Evolutionary conservation across 2,888 invertebrate species (phyloP).

Genomic region (Nebria brevicollis): DNA sequence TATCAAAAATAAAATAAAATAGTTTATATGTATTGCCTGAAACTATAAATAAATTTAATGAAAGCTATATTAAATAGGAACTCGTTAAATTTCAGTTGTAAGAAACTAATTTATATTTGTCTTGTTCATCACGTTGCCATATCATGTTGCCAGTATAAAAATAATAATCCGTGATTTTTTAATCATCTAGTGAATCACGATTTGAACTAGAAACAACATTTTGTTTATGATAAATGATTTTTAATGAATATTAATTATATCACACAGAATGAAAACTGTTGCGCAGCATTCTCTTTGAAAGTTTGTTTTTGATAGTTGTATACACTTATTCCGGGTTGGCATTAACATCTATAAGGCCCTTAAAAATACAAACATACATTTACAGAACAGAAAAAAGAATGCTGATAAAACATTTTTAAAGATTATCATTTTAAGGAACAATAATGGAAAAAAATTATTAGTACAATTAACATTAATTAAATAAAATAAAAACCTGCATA

Average conservation of each 20-base stretch:
- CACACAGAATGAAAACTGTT: neutral
- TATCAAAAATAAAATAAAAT: no score
- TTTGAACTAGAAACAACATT: neutral
- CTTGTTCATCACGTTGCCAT: constrained; percentile 1
- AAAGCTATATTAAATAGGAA: neutral
- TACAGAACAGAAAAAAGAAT: no score
- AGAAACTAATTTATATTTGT: neutral
- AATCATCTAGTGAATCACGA: neutral
- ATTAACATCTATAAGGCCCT: neutral
- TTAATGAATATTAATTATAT: constrained; percentile 1
- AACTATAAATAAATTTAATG: neutral
- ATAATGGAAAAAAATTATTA: no score
- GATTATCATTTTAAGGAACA: no score
- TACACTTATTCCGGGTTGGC: neutral
- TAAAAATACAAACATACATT: neutral
- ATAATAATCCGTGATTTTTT: neutral
- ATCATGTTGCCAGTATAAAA: neutral
- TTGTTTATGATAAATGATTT: neutral
- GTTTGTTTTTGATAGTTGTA: neutral
- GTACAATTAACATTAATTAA: no score
- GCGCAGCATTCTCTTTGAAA: neutral
- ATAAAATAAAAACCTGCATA: no score
- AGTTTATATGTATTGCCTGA: no score
- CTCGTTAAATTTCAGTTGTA: neutral
- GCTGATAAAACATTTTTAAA: no score